Evolutionary conservation across 2,113 vertebrate genomes (phyloP).

Genomic region (Phainopepla nitens): DNA sequence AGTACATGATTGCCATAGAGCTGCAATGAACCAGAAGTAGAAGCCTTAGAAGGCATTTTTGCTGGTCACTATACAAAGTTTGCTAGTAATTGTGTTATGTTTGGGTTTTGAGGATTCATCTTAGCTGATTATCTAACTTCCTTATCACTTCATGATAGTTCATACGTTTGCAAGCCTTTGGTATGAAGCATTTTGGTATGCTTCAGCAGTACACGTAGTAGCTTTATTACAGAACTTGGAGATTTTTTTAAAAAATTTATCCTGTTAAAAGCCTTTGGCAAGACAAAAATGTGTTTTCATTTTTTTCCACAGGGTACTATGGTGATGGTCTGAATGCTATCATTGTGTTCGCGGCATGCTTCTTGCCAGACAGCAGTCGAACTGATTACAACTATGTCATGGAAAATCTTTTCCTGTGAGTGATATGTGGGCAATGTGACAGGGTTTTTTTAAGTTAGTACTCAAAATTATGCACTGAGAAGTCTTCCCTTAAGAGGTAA

Average conservation of each 20-base stretch:
- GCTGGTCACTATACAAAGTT: background rate
- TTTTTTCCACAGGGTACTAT: slow-evolving; percentile 89
- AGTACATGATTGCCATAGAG: background rate
- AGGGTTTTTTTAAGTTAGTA: slow-evolving; percentile 23
- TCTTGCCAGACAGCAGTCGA: slow-evolving; percentile 92
- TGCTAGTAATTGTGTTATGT: background rate
- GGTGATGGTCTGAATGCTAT: slow-evolving; percentile 93
- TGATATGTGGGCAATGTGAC: slow-evolving; percentile 44
- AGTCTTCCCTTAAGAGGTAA: slow-evolving; percentile 21
- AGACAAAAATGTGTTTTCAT: slow-evolving; percentile 53
- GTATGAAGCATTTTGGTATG: background rate
- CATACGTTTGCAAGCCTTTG: background rate
- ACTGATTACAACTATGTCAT: slow-evolving; percentile 94
- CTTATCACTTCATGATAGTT: background rate
- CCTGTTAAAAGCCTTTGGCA: slow-evolving; percentile 18
- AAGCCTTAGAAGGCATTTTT: background rate
- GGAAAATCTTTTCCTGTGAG: slow-evolving; percentile 99
- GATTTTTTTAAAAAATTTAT: background rate
- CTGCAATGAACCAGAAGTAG: background rate
- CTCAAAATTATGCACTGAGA: background rate
- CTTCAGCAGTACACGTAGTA: background rate
- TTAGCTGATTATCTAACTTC: background rate
- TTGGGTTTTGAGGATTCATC: background rate
- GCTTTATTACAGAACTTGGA: background rate
- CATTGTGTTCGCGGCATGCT: slow-evolving; percentile 96